Conservation (phyloP, 2,113 vertebrate genomes). For the Chrysochloris asiatica region DNA sequence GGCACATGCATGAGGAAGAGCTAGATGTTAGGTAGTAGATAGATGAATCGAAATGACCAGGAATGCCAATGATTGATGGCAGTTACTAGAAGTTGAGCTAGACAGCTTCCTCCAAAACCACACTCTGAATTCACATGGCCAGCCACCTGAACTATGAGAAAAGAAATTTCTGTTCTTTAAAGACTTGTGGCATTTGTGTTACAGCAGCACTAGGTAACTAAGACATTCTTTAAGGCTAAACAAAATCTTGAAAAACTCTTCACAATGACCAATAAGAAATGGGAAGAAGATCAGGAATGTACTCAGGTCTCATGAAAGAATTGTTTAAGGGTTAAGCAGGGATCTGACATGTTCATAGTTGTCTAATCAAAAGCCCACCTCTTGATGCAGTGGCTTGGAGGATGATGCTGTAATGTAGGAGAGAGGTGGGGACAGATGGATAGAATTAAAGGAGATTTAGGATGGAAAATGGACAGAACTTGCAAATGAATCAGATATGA, state of each 20-base stretch:
- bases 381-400: background rate
- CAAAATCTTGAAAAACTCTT: too few species aligned
- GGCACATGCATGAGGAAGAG: background rate
- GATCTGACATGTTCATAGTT: background rate
- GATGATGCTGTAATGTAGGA: too few species aligned
- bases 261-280: too few species aligned
- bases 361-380: background rate
- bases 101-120: background rate
- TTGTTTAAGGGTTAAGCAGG: background rate
- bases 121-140: too few species aligned
- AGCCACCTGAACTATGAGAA: background rate
- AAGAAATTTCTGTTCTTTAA: background rate
- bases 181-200: too few species aligned
- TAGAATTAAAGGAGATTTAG: background rate
- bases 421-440: background rate
- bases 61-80: background rate
- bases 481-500: background rate
- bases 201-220: background rate
- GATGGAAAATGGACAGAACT: fast-evolving
- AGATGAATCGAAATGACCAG: background rate
- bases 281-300: background rate
- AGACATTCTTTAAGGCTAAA: background rate
- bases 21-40: background rate
- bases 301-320: background rate
- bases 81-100: too few species aligned